A percentile compares a stretch with the other conserved stretches of the same genome.
Evolutionary conservation across 2,113 vertebrate genomes (phyloP).

Genomic region (Peromyscus californicus): DNA sequence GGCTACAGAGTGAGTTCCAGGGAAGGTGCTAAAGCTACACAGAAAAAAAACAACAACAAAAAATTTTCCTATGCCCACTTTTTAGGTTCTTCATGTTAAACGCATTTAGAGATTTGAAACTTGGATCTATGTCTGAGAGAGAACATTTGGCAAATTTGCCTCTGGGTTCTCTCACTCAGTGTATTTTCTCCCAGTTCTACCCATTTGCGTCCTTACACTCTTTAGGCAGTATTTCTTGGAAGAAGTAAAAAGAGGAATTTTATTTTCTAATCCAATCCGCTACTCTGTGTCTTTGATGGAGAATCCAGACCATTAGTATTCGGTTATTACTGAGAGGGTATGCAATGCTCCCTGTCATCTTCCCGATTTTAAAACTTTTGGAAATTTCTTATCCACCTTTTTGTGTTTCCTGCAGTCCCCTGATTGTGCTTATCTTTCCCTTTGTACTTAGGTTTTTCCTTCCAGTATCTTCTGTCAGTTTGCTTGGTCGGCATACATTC

Average conservation of each 20-base stretch:
- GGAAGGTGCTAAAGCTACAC: no score
- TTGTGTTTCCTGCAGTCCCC: background rate
- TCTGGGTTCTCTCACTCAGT: background rate
- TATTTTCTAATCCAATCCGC: background rate
- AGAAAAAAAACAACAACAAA: no score
- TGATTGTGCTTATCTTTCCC: background rate
- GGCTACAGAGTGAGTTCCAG: no score
- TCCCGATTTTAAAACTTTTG: background rate
- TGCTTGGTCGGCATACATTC: background rate
- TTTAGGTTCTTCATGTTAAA: background rate
- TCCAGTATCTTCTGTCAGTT: background rate
- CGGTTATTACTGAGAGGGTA: background rate
- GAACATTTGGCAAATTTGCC: background rate
- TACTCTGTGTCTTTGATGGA: background rate
- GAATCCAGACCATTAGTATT: background rate
- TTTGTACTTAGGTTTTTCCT: background rate
- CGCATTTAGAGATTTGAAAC: background rate
- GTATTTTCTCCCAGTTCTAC: background rate
- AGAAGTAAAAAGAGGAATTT: background rate
- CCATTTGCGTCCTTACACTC: background rate
- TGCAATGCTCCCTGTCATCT: background rate
- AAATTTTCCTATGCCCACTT: background rate
- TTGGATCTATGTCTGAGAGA: background rate
- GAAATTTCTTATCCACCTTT: background rate
- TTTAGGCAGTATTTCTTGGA: background rate